A percentile compares a stretch with the other conserved stretches of the same genome.
Evolutionary conservation across 2,113 vertebrate species (phyloP).

Genomic region (Ploceus nigricollis): DNA sequence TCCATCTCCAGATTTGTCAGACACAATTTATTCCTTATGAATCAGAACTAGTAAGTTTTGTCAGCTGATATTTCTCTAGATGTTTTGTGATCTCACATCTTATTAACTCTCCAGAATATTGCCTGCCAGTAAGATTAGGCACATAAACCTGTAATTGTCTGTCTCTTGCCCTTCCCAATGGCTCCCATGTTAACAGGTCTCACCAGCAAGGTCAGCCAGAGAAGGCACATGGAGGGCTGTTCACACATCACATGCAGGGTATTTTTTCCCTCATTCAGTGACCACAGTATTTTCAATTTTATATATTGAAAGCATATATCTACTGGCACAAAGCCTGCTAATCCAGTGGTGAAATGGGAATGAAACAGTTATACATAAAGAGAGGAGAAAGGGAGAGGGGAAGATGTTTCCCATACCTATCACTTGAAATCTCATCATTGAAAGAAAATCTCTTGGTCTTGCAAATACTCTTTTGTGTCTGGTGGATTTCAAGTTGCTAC

Average conservation of each 20-base stretch:
- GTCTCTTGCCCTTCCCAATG: slow-evolving; percentile 47
- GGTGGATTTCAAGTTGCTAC: slow-evolving; percentile 24
- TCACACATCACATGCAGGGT: slow-evolving; percentile 2
- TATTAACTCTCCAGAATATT: slow-evolving; percentile 58
- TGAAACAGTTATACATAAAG: neutral
- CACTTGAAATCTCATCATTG: slow-evolving; percentile 4
- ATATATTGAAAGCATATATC: neutral
- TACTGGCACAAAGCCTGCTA: slow-evolving; percentile 24
- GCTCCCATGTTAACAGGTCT: slow-evolving; percentile 39
- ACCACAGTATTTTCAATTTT: slow-evolving; percentile 9
- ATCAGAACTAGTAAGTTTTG: slow-evolving; percentile 48
- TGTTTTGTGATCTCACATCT: slow-evolving; percentile 69
- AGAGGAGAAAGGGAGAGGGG: neutral
- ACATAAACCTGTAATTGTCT: slow-evolving; percentile 41
- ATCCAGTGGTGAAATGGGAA: slow-evolving; percentile 33
- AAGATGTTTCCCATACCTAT: slow-evolving; percentile 26
- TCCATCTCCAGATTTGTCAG: slow-evolving; percentile 52
- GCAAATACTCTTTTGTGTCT: neutral
- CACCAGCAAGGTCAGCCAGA: slow-evolving; percentile 63
- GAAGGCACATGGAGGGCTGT: neutral
- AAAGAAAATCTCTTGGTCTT: slow-evolving; percentile 19
- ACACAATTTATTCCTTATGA: slow-evolving; percentile 41
- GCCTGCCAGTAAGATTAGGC: slow-evolving; percentile 48
- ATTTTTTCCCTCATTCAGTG: slow-evolving; percentile 47
- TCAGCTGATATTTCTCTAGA: slow-evolving; percentile 67